Percentiles rank a stretch among this genome's conserved stretches.
Evolutionary conservation across 2,113 vertebrate species (phyloP).

Genomic region (Brachyistius frenatus): DNA sequence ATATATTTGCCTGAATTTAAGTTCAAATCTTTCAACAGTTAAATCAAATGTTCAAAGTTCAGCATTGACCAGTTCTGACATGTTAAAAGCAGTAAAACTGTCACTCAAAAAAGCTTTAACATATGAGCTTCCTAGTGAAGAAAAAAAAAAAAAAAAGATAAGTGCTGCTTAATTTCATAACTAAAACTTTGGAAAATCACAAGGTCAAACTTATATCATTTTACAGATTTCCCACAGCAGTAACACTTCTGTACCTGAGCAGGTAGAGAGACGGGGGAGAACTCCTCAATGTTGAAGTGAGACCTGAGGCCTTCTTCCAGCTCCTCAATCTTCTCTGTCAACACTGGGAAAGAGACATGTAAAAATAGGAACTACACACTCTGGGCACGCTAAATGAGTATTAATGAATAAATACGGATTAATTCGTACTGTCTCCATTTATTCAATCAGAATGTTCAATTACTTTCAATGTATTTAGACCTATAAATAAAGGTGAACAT

Average conservation of each 20-base stretch:
- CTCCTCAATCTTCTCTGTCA: slow-evolving; percentile 89
- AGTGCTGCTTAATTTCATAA: neutral
- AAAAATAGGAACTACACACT: neutral
- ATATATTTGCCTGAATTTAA: too few relatives aligned
- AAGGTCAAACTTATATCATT: too few relatives aligned
- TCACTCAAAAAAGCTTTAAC: too few relatives aligned
- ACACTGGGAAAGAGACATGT: slow-evolving; percentile 69
- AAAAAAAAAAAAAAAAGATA: too few relatives aligned
- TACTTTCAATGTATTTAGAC: neutral
- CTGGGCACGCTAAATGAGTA: neutral
- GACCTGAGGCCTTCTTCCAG: slow-evolving; percentile 85
- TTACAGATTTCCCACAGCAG: neutral
- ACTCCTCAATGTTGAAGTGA: slow-evolving; percentile 89
- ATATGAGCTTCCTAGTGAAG: too few relatives aligned
- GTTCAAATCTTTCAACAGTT: neutral
- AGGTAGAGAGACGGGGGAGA: slow-evolving; percentile 83
- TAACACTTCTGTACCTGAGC: slow-evolving; percentile 85
- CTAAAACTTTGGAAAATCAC: neutral
- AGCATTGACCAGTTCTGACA: too few relatives aligned
- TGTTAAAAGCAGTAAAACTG: too few relatives aligned
- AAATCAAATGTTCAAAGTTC: neutral
- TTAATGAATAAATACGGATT: neutral
- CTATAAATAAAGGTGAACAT: neutral
- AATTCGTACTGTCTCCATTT: too few relatives aligned
- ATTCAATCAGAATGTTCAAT: neutral